These are phyloP conservation scores for Pardalotus punctatus DNA, from an alignment of 2,113 vertebrate genomes.

Conservation along the genomic window DNA sequence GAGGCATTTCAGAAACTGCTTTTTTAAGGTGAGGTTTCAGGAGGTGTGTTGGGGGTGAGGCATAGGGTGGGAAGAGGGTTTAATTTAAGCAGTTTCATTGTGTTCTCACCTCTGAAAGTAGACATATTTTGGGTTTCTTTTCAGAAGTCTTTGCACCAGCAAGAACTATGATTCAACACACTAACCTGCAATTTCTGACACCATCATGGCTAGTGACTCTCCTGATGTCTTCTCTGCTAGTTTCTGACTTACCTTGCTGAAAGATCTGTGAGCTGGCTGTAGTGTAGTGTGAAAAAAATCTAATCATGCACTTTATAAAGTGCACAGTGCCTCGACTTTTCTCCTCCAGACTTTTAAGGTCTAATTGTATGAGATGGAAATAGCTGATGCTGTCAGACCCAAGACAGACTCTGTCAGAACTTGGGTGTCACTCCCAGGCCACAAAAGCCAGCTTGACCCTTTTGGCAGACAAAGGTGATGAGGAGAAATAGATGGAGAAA, in stretches of 20 bases:
- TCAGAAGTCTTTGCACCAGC: rapidly evolving
- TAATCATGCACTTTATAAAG: background rate
- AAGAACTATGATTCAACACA: background rate
- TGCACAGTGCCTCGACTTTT: background rate
- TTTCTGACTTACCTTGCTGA: background rate
- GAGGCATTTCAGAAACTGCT: background rate
- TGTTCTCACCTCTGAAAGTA: background rate
- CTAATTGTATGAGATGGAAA: background rate
- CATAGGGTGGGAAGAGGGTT: background rate
- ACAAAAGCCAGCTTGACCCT: background rate
- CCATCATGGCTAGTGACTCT: background rate
- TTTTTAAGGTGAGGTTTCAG: background rate
- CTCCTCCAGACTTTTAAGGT: background rate
- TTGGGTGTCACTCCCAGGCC: background rate
- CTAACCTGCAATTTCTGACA: background rate
- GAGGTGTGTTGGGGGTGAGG: rapidly evolving
- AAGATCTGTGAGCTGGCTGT: background rate
- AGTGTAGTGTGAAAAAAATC: background rate
- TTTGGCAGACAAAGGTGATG: background rate
- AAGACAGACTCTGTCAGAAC: background rate
- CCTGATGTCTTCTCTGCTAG: background rate
- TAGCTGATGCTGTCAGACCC: background rate
- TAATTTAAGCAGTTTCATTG: background rate
- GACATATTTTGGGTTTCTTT: background rate
- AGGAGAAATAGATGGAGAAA: background rate